Base-by-base conservation (phyloP, 2,888 invertebrate species). In the Digitonthophagus gazella region DNA sequence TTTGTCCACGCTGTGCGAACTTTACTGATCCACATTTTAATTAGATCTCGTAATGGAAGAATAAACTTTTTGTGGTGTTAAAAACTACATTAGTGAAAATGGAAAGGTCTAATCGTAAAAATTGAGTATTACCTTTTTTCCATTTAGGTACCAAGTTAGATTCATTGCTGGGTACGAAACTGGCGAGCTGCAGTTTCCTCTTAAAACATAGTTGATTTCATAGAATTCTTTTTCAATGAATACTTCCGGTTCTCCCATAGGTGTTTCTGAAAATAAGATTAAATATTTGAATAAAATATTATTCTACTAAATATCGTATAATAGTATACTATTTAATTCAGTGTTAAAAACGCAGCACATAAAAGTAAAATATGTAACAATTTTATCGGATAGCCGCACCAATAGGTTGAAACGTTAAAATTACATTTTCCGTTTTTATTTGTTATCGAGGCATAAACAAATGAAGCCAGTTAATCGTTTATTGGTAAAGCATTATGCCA, bases 61-160 rank as follows among this genome's bases (percentile, higher is more conserved):
- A n/a, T n/a, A 19, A 61, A 61, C 61, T 61, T 61, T 61, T 19
- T 61, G 61, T 61, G 20, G 61, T 20, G 11, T 16, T 18, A 58
- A 58, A 4, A 56, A 11, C 58, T 0, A 16, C 11, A 16, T n/a
- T n/a, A 16, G 8, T 5, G 8, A 61, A n/a, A n/a, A 8, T 8
- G 61, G 18, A 61, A 8, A 3, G 20, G n/a, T 19, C n/a, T 61
- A 57, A 57, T 57, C 57, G 16, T 15, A 61, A 61, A 19, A 44
- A 58, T 68, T 56, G 15, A 58, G 58, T 44, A 73, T 78, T 76
- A 85, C 89, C 86, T 83, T 88, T 78, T 82, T 84, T 69, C 89
- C 90, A 79, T 91, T 91, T 67, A 91, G 85, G 72, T 87, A 87
- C 85, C 90, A 91, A 64, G 91, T 91, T 76, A 91, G 85, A 81